Base-by-base conservation (phyloP, 2,888 invertebrate genomes). In the Dryomyza anilis region DNA sequence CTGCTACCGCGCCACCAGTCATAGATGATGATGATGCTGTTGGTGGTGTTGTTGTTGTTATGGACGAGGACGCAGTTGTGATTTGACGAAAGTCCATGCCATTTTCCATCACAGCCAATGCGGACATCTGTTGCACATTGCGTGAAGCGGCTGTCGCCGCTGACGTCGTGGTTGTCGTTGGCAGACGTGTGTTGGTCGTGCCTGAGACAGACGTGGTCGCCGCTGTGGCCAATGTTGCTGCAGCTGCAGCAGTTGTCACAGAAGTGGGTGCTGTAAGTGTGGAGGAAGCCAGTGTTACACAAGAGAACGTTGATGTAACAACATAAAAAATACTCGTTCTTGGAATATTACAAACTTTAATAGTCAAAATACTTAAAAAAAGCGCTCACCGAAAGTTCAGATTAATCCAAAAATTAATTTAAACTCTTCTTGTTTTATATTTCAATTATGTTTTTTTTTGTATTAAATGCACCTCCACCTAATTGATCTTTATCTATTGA, bases 1-100 rank as follows among this genome's bases (percentile, higher is more conserved):
- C 63, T 56, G 64, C 46, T n/a, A n/a, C n/a, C n/a, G n/a, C n/a
- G n/a, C n/a, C n/a, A n/a, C n/a, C n/a, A n/a, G n/a, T n/a, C n/a
- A n/a, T n/a, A n/a, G n/a, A n/a, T n/a, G n/a, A n/a, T n/a, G n/a
- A n/a, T n/a, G n/a, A n/a, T 46, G 65, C 55, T 63, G 67, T 58
- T 21, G 57, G 27, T 10, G 66, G 10, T 56, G 66, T 45, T 52
- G 63, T 33, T n/a, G 57, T 64, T 25, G 65, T n/a, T 21, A 68
- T 55, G 30, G 63, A 63, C 27, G 65, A 25, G n/a, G 67, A 56
- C 19, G 67, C n/a, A 1, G 64, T 16, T 45, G 70, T 67, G 58
- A 69, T 70, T 69, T 78, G 77, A 62, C 80, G 72, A 71, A 76
- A 80, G 68, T 80, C 79, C 46, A 79, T 74, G 63, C 79, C 79